Evolutionary conservation across 2,113 vertebrate species (phyloP).

Genomic region (Struthio camelus): DNA sequence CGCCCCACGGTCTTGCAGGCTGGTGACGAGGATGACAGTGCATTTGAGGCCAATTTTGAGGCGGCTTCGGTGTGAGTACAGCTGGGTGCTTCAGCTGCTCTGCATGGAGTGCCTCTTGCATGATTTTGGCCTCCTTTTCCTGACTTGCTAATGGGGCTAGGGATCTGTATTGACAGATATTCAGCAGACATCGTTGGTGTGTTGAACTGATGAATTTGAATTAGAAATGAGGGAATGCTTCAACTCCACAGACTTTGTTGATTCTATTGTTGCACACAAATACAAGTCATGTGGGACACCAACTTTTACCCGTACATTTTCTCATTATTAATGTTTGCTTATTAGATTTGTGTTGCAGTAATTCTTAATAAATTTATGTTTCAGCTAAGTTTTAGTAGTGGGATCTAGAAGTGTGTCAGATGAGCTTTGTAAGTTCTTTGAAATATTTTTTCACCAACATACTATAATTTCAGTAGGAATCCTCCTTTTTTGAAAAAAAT

Average conservation of each 20-base stretch:
- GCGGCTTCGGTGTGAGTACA: constrained; percentile 40
- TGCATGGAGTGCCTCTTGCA: background rate
- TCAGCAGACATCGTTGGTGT: background rate
- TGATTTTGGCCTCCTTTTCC: background rate
- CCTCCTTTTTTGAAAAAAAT: background rate
- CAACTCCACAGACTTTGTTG: background rate
- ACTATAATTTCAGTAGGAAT: background rate
- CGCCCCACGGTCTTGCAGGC: background rate
- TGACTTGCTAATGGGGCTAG: background rate
- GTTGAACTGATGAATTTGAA: background rate
- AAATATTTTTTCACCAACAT: background rate
- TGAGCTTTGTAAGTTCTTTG: background rate
- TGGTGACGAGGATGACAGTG: constrained; percentile 13
- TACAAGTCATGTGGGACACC: background rate
- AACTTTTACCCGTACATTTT: background rate
- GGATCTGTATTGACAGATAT: background rate
- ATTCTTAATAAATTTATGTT: background rate
- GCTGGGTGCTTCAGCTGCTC: background rate
- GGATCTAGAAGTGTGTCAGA: background rate
- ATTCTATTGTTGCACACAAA: background rate
- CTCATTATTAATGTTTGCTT: background rate
- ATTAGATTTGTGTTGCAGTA: background rate
- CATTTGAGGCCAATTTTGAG: constrained; percentile 42
- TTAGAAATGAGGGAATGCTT: background rate
- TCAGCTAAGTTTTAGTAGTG: background rate